Conservation (phyloP, 2,888 invertebrate species). For the Tinea trinotella region DNA sequence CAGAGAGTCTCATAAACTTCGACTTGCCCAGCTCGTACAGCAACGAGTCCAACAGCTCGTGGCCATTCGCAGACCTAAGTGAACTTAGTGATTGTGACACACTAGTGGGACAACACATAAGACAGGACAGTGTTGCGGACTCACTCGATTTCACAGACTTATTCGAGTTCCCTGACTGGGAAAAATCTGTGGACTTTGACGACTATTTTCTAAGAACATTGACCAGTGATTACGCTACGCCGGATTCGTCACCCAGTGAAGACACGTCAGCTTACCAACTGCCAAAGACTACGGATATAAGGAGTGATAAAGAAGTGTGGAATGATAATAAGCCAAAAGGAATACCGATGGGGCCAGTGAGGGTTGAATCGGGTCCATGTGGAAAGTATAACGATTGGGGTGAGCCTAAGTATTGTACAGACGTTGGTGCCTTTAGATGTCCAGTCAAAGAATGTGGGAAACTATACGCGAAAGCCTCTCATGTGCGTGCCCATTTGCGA, state of each 20-base stretch:
- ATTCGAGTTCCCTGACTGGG: slow-evolving; percentile 58
- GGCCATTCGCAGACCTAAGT: not conserved
- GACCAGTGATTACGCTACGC: slow-evolving; percentile 33
- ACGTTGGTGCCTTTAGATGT: slow-evolving; percentile 77
- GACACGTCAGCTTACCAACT: not conserved
- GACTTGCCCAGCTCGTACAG: slow-evolving; percentile 46
- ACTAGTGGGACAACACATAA: not conserved
- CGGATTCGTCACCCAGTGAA: not conserved
- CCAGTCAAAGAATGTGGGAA: slow-evolving; percentile 82
- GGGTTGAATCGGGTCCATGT: slow-evolving; percentile 28
- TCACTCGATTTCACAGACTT: slow-evolving; percentile 34
- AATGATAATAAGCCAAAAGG: slow-evolving; percentile 33
- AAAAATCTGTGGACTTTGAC: slow-evolving; percentile 50
- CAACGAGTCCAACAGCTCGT: slow-evolving; percentile 26
- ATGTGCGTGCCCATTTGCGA: slow-evolving; percentile 89
- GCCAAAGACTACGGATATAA: not conserved
- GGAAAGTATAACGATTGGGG: slow-evolving; percentile 33
- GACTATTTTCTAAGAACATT: slow-evolving; percentile 53
- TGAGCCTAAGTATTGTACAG: slow-evolving; percentile 52
- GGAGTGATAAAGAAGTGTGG: not conserved
- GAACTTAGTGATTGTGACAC: not conserved
- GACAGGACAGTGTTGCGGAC: not conserved
- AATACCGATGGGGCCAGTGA: slow-evolving; percentile 24
- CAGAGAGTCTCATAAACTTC: slow-evolving; percentile 61
- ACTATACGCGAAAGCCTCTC: slow-evolving; percentile 91